Evolutionary conservation across 2,797 vertebrate species (phyloP), one percentile per base, ranked within the genome.

Genomic region (Cygnus olor): DNA sequence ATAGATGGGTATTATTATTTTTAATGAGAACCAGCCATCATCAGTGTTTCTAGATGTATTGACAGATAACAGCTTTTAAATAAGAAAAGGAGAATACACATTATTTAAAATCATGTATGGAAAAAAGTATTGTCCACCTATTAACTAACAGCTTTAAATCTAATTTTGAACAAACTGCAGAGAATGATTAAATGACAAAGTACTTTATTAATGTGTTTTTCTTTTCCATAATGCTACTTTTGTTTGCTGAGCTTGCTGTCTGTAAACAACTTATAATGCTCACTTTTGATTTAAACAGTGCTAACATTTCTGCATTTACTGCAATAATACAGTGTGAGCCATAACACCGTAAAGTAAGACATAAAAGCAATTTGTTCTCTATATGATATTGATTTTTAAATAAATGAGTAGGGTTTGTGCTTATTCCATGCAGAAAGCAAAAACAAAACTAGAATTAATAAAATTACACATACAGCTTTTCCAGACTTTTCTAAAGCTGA

Each of bases 381-480:
- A 30, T 90, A 96, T 89, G 32, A 91, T 95, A 97, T 90, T 91
- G 95, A 96, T 96, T 97, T 97, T 96, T 83, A 97, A 96, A 96
- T 88, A 96, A 95, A 94, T 97, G 91, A 95, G 77, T 70, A 90
- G 96, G 78, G 22, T 85, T 95, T 88, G 11, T 95, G 70, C 32
- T 82, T 95, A 83, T 90, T 78, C 63, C 51, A 71, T 40, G 25
- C 32, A 91, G 88, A 90, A 51, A 91, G 60, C 6, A 72, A 76
- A 61, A 88, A 8, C 14, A 86, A 93, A 95, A 64, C 30, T 51
- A 85, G 40, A 84, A 92, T 96, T 96, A 90, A 90, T 84, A 89
- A 91, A 93, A 36, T 36, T 72, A n/a, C 53, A 65, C 6, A 71
- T 30, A 71, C 22, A 87, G 44, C 64, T 94, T 90, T 85, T 92